Percentiles rank a stretch among this genome's conserved stretches.
phyloP scores from a whole-genome alignment of 2,888 invertebrate species.

The Ommatoiulus sabulosus region DNA sequence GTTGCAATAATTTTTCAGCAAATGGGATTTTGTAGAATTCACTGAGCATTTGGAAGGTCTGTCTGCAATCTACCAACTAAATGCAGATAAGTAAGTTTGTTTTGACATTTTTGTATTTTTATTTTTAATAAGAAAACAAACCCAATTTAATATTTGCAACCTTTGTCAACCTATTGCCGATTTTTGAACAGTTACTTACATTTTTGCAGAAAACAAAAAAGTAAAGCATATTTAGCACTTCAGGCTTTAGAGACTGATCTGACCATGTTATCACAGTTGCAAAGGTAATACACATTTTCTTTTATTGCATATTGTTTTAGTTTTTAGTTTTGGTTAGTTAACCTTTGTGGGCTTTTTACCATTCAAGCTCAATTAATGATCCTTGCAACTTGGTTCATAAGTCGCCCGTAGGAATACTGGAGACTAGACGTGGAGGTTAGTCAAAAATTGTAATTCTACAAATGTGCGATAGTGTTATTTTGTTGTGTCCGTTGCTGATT shows the following conservation, averaged over 20 bases:
- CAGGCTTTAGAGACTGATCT: constrained; percentile 93
- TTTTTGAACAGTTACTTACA: constrained; percentile 5
- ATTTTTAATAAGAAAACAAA: too few relatives aligned
- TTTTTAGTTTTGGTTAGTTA: neutral
- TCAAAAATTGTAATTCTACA: neutral
- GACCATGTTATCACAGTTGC: constrained; percentile 78
- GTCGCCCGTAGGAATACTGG: constrained; percentile 87
- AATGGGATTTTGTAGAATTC: constrained; percentile 90
- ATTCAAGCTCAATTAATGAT: constrained; percentile 74
- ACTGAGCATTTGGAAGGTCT: constrained; percentile 91
- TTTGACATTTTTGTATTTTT: neutral
- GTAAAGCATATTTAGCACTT: constrained; percentile 91
- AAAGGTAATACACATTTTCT: constrained; percentile 65
- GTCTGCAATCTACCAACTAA: constrained; percentile 91
- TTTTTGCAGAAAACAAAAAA: constrained; percentile 79
- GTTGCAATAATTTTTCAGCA: neutral
- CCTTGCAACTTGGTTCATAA: constrained; percentile 83
- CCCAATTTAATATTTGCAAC: neutral
- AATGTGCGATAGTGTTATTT: neutral
- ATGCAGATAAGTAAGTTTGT: constrained; percentile 81
- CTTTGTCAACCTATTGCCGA: neutral
- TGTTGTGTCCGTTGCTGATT: constrained; percentile 16
- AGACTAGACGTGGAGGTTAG: constrained; percentile 82
- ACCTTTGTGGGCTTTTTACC: neutral
- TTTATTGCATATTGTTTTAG: constrained; percentile 67